phyloP scores from a whole-genome alignment of 2,113 vertebrate species.

The Piliocolobus tephrosceles region DNA sequence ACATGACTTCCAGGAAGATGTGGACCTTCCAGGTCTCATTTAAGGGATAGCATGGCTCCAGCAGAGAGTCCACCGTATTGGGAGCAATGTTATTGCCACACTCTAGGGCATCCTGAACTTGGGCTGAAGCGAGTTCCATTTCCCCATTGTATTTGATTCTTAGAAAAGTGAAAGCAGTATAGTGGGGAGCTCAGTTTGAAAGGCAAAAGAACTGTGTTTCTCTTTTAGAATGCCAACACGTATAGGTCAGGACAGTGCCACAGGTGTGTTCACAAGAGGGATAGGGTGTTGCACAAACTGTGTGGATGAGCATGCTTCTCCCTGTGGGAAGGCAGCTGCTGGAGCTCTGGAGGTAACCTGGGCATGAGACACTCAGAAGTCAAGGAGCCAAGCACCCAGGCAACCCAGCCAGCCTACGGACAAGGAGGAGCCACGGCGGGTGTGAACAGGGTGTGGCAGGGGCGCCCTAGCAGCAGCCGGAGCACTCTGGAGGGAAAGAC shows the following conservation, averaged over 20 bases:
- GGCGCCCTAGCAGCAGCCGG: neutral
- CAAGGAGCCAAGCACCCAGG: neutral
- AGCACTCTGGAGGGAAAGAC: neutral
- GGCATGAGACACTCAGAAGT: neutral
- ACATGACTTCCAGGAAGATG: too few relatives aligned
- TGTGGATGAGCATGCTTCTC: neutral
- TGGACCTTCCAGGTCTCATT: neutral
- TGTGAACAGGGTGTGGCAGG: accelerated
- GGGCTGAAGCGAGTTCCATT: neutral
- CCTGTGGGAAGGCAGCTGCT: accelerated
- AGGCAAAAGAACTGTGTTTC: neutral
- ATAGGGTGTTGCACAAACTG: accelerated
- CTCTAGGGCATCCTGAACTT: accelerated
- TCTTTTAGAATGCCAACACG: neutral
- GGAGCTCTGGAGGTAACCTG: accelerated
- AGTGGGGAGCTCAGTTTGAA: neutral
- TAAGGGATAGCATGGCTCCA: neutral
- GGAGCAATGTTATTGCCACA: neutral
- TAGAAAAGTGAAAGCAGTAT: neutral
- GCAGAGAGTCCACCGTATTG: accelerated
- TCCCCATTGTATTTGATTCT: neutral
- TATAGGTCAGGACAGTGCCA: neutral
- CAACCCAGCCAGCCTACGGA: accelerated
- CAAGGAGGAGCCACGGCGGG: accelerated
- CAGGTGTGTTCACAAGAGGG: accelerated